Evolutionary conservation across 2,797 vertebrate species (phyloP).

Genomic region (Scomberomorus guttatus): DNA sequence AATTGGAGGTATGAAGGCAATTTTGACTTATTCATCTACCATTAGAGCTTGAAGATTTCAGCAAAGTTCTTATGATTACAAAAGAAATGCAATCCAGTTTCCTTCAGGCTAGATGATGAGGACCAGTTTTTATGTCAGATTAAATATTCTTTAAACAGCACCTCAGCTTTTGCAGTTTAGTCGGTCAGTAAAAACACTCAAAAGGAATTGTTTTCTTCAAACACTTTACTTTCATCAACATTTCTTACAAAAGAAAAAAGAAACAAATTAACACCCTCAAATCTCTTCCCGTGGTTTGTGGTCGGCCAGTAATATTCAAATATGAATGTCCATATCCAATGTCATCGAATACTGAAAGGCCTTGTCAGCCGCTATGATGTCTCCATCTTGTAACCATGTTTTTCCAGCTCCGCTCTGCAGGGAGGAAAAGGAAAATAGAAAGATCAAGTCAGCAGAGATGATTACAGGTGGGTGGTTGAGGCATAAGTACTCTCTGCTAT

Average conservation of each 20-base stretch:
- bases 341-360: conserved; percentile 23
- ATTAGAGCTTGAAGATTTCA: background rate
- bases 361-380: conserved; percentile 89
- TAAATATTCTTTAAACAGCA: background rate
- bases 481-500: conserved; percentile 77
- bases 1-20: background rate
- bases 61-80: background rate
- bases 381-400: conserved; percentile 99
- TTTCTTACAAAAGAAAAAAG: conserved; percentile 69
- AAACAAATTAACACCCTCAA: conserved; percentile 53
- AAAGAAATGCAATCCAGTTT: conserved; percentile 16
- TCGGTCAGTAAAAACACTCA: conserved; percentile 35
- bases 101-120: background rate
- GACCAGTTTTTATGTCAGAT: background rate
- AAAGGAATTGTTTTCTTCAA: conserved; percentile 39
- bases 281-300: conserved; percentile 16
- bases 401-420: conserved; percentile 96
- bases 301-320: conserved; percentile 61
- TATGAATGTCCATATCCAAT: conserved; percentile 67
- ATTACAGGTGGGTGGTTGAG: conserved; percentile 78
- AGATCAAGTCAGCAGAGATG: conserved; percentile 76
- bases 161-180: background rate
- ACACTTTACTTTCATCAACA: conserved; percentile 70
- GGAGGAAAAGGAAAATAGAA: conserved; percentile 73
- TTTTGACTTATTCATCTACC: background rate